Evolutionary conservation across 2,888 invertebrate genomes (phyloP).

Genomic region (Leucania comma): DNA sequence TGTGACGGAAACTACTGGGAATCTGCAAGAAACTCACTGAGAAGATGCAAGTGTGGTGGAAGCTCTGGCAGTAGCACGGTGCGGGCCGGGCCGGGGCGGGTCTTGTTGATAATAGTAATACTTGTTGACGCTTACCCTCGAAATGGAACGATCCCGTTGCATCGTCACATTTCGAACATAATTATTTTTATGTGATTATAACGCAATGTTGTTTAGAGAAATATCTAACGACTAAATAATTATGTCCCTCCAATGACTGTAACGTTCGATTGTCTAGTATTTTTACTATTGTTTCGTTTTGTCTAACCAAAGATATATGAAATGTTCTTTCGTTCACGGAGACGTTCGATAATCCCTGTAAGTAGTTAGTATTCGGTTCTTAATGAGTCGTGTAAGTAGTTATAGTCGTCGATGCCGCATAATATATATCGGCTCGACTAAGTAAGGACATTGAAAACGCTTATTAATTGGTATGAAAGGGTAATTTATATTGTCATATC

Average conservation of each 20-base stretch:
- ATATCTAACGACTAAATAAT: conserved; percentile 87
- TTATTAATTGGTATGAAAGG: conserved; percentile 91
- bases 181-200: conserved; percentile 88
- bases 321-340: conserved; percentile 83
- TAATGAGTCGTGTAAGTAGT: conserved; percentile 88
- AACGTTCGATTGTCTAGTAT: conserved; percentile 87
- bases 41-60: conserved; percentile 97
- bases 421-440: conserved; percentile 83
- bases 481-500: conserved; percentile 91
- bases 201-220: conserved; percentile 89
- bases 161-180: conserved; percentile 87
- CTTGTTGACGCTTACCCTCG: conserved; percentile 89
- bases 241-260: conserved; percentile 90
- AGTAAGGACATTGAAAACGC: conserved; percentile 91
- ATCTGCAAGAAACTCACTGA: conserved; percentile 97
- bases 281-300: conserved; percentile 87
- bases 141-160: conserved; percentile 83
- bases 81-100: conserved; percentile 66
- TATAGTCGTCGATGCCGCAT: conserved; percentile 84
- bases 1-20: conserved; percentile 98
- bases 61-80: conserved; percentile 92
- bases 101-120: conserved; percentile 83
- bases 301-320: conserved; percentile 89
- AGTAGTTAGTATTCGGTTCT: conserved; percentile 89
- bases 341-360: conserved; percentile 86